Conservation (phyloP, 2,888 invertebrate species). For the Argyresthia goedartella region DNA sequence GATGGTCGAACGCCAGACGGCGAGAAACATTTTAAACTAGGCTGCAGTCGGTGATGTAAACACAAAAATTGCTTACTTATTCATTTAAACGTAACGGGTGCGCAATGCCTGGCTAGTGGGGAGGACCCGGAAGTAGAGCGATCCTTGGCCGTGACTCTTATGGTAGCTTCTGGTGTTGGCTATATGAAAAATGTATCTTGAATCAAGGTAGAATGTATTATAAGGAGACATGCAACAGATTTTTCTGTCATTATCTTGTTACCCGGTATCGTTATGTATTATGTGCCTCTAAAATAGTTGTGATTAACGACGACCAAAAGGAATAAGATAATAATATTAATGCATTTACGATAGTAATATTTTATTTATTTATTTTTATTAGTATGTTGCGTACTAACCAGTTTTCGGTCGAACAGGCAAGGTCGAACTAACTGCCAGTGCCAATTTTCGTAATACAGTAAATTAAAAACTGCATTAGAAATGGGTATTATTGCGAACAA, state of each 20-base stretch:
- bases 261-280: too few relatives aligned
- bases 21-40: constrained; percentile 64
- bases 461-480: too few relatives aligned
- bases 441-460: constrained; percentile 2
- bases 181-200: background rate
- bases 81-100: constrained; percentile 50
- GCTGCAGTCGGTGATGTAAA: constrained; percentile 68
- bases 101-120: constrained; percentile 18
- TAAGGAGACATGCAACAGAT: too few relatives aligned
- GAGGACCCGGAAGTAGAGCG: constrained; percentile 52
- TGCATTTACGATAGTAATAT: background rate
- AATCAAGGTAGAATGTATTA: too few relatives aligned
- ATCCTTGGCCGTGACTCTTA: constrained; percentile 40
- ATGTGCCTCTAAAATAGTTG: too few relatives aligned
- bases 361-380: background rate
- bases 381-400: background rate
- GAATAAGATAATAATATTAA: background rate
- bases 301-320: too few relatives aligned
- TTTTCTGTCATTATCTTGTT: too few relatives aligned
- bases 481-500: background rate
- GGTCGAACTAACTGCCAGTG: background rate
- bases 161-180: constrained; percentile 11
- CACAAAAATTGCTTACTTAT: constrained; percentile 69
- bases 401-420: constrained; percentile 1
- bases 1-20: constrained; percentile 46